Conservation (phyloP, 2,888 invertebrate species). For the Ormyrus pomaceus region DNA sequence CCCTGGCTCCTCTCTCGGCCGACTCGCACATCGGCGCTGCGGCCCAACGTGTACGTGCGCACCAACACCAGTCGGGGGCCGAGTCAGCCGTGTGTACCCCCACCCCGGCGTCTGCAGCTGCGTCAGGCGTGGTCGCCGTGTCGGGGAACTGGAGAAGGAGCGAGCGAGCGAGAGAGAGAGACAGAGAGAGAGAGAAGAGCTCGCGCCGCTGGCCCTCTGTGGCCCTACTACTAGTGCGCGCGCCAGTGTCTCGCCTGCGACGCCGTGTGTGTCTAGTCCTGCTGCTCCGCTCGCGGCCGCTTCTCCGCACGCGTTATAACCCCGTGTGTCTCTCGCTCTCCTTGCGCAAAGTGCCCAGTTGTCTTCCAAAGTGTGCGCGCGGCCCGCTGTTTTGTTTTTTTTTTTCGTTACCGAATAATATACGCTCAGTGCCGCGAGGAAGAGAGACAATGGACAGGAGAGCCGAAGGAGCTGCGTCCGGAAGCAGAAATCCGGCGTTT, state of each 20-base stretch:
- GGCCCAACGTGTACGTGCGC: background rate
- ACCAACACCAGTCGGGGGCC: too few species aligned
- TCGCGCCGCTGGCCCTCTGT: background rate
- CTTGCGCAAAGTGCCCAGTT: too few species aligned
- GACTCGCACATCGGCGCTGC: background rate
- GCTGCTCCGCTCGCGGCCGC: background rate
- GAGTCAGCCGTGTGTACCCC: background rate
- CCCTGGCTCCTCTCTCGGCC: constrained; percentile 24
- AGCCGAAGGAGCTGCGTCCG: constrained; percentile 26
- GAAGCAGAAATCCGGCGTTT: constrained; percentile 44
- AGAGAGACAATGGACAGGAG: constrained; percentile 45
- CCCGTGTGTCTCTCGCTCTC: too few species aligned
- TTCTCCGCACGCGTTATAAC: too few species aligned
- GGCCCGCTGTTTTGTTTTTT: too few species aligned
- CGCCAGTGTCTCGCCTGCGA: constrained; percentile 49
- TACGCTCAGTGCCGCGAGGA: background rate
- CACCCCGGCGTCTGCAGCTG: constrained; percentile 63
- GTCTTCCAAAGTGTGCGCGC: too few species aligned
- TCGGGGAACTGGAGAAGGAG: background rate
- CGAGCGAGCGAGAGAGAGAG: constrained; percentile 8
- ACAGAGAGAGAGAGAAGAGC: constrained; percentile 10
- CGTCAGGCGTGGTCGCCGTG: constrained; percentile 73
- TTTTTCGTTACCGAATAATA: background rate
- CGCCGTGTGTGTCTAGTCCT: background rate
- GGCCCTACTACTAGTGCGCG: constrained; percentile 28